Evolutionary conservation across 1,140 invertebrate species (phyloP).

Genomic region (Brachionus asplanchnoidis): DNA sequence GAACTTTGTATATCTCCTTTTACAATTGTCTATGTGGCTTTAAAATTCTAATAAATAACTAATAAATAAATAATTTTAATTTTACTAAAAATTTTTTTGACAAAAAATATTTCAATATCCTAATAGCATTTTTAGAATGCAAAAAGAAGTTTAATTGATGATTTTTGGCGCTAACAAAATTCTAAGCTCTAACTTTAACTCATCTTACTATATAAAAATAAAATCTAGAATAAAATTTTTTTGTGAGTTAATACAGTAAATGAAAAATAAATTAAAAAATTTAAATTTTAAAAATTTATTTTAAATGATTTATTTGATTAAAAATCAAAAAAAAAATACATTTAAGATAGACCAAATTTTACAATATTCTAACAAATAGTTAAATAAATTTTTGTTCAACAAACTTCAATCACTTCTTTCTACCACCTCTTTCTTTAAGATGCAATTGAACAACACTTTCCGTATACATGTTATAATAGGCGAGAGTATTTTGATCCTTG

Average conservation of each 20-base stretch:
- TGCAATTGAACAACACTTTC: slow-evolving; percentile 78
- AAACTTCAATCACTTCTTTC: slow-evolving; percentile 75
- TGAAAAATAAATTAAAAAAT: background rate
- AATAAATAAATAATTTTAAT: too few relatives aligned
- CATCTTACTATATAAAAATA: too few relatives aligned
- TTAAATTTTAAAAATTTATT: background rate
- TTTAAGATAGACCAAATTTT: background rate
- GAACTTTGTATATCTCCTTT: too few relatives aligned
- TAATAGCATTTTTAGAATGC: too few relatives aligned
- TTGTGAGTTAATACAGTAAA: background rate
- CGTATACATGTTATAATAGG: slow-evolving; percentile 86
- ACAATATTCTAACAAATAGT: background rate
- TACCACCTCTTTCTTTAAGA: slow-evolving; percentile 91
- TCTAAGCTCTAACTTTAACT: too few relatives aligned
- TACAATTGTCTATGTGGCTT: too few relatives aligned
- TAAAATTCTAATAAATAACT: too few relatives aligned
- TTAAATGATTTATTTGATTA: background rate
- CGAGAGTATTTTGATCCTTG: slow-evolving; percentile 89
- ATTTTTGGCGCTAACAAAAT: too few relatives aligned
- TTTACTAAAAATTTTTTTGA: too few relatives aligned
- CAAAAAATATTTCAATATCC: too few relatives aligned
- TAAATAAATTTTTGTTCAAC: background rate
- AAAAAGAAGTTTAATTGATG: too few relatives aligned
- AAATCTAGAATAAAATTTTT: too few relatives aligned
- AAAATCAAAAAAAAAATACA: slow-evolving; percentile 2